phyloP scores from a whole-genome alignment of 2,888 invertebrate species.

The Eupithecia subfuscata region DNA sequence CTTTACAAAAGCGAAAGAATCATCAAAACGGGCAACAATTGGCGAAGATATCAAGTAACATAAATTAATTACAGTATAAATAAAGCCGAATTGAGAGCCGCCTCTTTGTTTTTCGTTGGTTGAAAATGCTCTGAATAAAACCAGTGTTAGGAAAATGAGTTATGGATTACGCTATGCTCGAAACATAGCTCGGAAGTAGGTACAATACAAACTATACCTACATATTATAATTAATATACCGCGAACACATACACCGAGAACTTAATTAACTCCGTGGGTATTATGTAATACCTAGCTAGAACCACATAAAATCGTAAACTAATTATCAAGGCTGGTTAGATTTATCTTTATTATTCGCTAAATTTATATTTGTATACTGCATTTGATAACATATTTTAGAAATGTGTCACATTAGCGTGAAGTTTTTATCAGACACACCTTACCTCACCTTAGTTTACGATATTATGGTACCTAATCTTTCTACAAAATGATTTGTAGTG shows the following conservation, averaged over 20 bases:
- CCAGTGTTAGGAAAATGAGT: background rate
- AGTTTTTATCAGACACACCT: background rate
- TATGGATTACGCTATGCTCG: background rate
- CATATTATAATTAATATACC: background rate
- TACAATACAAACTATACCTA: background rate
- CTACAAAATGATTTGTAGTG: background rate
- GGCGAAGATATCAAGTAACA: background rate
- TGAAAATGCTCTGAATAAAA: background rate
- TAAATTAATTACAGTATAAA: constrained; percentile 5
- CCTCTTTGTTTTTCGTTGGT: background rate
- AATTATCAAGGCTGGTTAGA: background rate
- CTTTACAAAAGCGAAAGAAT: background rate
- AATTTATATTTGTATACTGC: background rate
- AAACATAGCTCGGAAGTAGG: background rate
- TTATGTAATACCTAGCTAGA: background rate
- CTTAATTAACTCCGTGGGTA: background rate
- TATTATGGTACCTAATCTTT: background rate
- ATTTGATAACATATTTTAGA: background rate
- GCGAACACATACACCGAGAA: background rate
- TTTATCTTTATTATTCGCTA: background rate
- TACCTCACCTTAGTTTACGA: background rate
- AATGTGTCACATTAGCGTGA: background rate
- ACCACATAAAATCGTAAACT: background rate
- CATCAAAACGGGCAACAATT: background rate
- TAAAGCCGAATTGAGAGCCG: background rate